Conservation (phyloP, 2,888 invertebrate species). For the Yponomeuta plumbellus region DNA sequence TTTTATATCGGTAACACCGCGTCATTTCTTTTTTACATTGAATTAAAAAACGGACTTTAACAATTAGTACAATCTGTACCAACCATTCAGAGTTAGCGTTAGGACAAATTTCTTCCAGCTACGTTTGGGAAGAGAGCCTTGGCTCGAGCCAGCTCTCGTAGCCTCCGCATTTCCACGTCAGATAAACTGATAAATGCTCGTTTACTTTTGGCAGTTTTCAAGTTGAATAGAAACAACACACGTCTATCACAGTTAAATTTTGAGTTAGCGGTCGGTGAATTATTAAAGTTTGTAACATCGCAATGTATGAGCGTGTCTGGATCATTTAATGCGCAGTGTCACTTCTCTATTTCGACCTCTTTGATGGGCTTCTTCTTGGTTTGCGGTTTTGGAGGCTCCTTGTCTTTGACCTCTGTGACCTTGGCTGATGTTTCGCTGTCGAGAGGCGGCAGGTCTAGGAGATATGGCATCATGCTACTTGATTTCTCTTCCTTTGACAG, state of each 20-base stretch:
- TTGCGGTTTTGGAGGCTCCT: background rate
- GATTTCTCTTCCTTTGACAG: constrained; percentile 64
- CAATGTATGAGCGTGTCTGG: constrained; percentile 23
- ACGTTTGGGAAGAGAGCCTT: background rate
- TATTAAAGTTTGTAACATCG: constrained; percentile 8
- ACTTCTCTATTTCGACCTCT: constrained; percentile 53
- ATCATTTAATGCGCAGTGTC: constrained; percentile 38
- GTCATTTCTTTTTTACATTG: too few relatives aligned
- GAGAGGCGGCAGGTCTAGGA: constrained; percentile 53
- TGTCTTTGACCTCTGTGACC: background rate
- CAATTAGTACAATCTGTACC: too few relatives aligned
- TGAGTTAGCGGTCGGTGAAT: constrained; percentile 26
- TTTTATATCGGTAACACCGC: too few relatives aligned
- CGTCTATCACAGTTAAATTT: constrained; percentile 48
- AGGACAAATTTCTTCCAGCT: background rate
- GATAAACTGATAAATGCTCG: constrained; percentile 37
- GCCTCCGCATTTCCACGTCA: constrained; percentile 42
- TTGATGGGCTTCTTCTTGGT: constrained; percentile 31
- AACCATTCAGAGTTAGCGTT: too few relatives aligned
- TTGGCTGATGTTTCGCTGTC: constrained; percentile 16
- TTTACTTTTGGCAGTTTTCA: constrained; percentile 36
- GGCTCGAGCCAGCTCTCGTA: constrained; percentile 31
- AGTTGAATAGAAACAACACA: constrained; percentile 41
- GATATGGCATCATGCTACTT: constrained; percentile 68
- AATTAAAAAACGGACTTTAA: too few relatives aligned